phyloP scores from a whole-genome alignment of 2,888 invertebrate species.

The Dione vanillae region DNA sequence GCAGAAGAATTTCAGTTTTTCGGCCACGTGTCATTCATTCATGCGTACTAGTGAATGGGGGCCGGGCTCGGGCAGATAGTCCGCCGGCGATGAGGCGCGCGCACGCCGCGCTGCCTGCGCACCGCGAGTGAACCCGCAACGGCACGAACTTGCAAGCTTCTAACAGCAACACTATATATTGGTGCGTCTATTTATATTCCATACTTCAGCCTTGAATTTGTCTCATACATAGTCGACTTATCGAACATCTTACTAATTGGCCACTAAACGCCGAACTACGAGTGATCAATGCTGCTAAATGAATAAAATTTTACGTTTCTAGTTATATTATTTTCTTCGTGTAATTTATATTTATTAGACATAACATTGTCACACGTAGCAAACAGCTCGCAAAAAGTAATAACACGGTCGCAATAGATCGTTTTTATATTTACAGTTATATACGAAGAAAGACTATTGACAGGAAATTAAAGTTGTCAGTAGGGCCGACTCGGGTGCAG shows the following conservation, averaged over 20 bases:
- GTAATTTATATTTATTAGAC: neutral
- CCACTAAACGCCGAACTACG: conserved; percentile 57
- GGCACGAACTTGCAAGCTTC: conserved; percentile 45
- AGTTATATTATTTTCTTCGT: conserved; percentile 43
- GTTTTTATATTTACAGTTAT: conserved; percentile 50
- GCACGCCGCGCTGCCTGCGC: conserved; percentile 65
- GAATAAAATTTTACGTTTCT: conserved; percentile 50
- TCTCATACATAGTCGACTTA: conserved; percentile 57
- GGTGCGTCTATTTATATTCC: conserved; percentile 69
- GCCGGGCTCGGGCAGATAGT: conserved; percentile 61
- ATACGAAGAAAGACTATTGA: conserved; percentile 54
- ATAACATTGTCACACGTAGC: neutral
- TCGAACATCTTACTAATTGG: conserved; percentile 59
- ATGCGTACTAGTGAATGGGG: conserved; percentile 74
- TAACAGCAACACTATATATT: conserved; percentile 56
- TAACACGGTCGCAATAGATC: conserved; percentile 40
- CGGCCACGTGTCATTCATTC: conserved; percentile 77
- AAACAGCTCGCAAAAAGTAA: conserved; percentile 34
- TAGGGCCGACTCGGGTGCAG: conserved; percentile 49
- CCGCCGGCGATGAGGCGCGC: conserved; percentile 72
- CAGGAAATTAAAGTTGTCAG: conserved; percentile 65
- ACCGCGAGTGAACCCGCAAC: conserved; percentile 61
- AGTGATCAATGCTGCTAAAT: conserved; percentile 54
- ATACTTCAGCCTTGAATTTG: conserved; percentile 65
- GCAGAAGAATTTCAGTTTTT: conserved; percentile 64